phyloP scores from a whole-genome alignment of 2,888 invertebrate species.

The Hirtodrosophila histrioides region DNA sequence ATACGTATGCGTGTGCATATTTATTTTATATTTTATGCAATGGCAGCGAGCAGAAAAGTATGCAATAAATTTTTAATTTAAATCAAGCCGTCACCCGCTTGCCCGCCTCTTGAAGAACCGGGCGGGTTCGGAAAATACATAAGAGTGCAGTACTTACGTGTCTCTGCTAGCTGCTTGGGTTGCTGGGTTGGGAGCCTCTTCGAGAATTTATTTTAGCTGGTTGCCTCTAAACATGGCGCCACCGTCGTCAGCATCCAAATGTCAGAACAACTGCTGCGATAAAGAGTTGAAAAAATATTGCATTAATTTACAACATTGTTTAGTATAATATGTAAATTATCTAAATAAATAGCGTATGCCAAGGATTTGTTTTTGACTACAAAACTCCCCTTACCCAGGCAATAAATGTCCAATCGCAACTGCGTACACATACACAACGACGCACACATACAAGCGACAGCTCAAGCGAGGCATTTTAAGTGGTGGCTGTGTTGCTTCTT shows the following conservation, averaged over 20 bases:
- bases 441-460: too few relatives aligned
- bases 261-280: conserved; percentile 31
- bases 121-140: conserved; percentile 62
- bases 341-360: background rate
- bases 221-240: conserved; percentile 27
- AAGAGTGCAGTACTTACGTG: conserved; percentile 55
- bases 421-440: too few relatives aligned
- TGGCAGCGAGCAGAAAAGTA: conserved; percentile 67
- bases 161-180: conserved; percentile 14
- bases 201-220: conserved; percentile 32
- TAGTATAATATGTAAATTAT: background rate
- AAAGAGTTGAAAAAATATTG: conserved; percentile 14
- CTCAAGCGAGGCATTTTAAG: too few relatives aligned
- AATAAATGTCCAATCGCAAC: too few relatives aligned
- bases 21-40: conserved; percentile 50
- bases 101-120: conserved; percentile 17
- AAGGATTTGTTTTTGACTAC: too few relatives aligned
- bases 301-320: conserved; percentile 3
- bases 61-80: conserved; percentile 80
- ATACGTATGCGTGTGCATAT: conserved; percentile 24
- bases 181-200: conserved; percentile 17
- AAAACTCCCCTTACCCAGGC: too few relatives aligned
- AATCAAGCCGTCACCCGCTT: conserved; percentile 60
- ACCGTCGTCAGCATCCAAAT: conserved; percentile 10
- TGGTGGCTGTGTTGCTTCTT: too few relatives aligned